Base-by-base conservation (phyloP, 2,888 invertebrate genomes). In the Eilema caniola region DNA sequence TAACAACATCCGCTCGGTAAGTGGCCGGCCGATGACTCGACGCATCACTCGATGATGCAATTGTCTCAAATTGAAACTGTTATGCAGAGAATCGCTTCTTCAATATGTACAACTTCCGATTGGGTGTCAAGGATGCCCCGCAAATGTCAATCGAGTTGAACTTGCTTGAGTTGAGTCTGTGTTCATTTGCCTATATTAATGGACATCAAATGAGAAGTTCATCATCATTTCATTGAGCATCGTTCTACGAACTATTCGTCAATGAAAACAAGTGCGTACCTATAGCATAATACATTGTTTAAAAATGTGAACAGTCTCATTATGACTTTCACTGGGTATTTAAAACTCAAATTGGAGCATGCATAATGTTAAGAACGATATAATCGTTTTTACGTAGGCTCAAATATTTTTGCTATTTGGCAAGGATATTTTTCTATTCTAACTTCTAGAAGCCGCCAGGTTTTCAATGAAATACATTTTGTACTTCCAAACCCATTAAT, bases 1-100 rank as follows among this genome's bases (percentile, higher is more conserved):
- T 95, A 93, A 94, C 94, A 91, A 94, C 95, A 94, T 95, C 95
- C 95, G 95, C 88, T 87, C 85, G 76, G 88, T 87, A 91, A 92
- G 91, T 91, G 94, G 89, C 81, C 85, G 93, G 92, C 89, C 93
- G 94, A 94, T 94, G 95, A 94, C 94, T 93, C 90, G 90, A 79
- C 88, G 82, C 85, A 86, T 85, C 85, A 83, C 81, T 87, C 85
- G 92, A 88, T 94, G 94, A 94, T 94, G 95, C 93, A 94, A 94
- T 90, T 90, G 92, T 92, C 89, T 89, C 85, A 79, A 74, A 79
- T 81, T 83, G 80, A 84, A 83, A 87, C 84, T 86, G 84, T 86
- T 85, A 84, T 83, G 86, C 84, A 84, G 76, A 83, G 88, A 89
- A 89, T 88, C 82, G 89, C 89, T 85, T 86, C 86, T 85, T 81